phyloP scores from a whole-genome alignment of 1,140 invertebrate genomes.

The Manduca sexta region DNA sequence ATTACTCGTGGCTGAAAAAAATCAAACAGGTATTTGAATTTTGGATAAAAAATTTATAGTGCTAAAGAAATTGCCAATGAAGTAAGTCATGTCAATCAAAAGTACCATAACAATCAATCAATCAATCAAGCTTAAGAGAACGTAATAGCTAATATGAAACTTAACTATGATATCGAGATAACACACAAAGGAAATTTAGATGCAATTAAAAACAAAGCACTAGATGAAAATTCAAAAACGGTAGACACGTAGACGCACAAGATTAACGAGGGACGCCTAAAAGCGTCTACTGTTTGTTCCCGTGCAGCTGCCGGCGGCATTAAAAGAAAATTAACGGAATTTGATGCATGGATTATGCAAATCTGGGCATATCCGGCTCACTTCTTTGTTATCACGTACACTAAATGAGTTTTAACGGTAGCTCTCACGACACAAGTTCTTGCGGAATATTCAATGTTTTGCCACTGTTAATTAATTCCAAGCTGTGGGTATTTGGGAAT shows the following conservation, averaged over 20 bases:
- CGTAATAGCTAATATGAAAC: too few species aligned
- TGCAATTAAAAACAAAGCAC: too few species aligned
- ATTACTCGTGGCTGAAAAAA: too few species aligned
- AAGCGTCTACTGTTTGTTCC: constrained; percentile 16
- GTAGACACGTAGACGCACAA: neutral
- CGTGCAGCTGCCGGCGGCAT: constrained; percentile 28
- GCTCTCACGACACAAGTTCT: neutral
- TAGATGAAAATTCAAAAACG: too few species aligned
- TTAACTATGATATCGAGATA: neutral
- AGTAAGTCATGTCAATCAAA: too few species aligned
- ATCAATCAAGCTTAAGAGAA: too few species aligned
- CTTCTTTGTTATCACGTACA: constrained; percentile 52
- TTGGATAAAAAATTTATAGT: too few species aligned
- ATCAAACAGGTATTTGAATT: too few species aligned
- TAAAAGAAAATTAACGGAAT: constrained; percentile 68
- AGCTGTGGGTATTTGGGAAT: neutral
- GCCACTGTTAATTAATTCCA: constrained; percentile 7
- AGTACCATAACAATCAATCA: too few species aligned
- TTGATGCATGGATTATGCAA: constrained; percentile 66
- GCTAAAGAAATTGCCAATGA: too few species aligned
- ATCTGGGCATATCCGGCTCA: constrained; percentile 45
- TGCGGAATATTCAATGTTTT: constrained; percentile 12
- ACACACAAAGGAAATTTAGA: neutral
- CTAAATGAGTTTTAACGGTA: constrained; percentile 46
- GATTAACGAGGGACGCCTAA: constrained; percentile 17